Evolutionary conservation across 2,113 vertebrate species (phyloP), one percentile per base, ranked within the genome.

Genomic region (Lasiurus borealis): DNA sequence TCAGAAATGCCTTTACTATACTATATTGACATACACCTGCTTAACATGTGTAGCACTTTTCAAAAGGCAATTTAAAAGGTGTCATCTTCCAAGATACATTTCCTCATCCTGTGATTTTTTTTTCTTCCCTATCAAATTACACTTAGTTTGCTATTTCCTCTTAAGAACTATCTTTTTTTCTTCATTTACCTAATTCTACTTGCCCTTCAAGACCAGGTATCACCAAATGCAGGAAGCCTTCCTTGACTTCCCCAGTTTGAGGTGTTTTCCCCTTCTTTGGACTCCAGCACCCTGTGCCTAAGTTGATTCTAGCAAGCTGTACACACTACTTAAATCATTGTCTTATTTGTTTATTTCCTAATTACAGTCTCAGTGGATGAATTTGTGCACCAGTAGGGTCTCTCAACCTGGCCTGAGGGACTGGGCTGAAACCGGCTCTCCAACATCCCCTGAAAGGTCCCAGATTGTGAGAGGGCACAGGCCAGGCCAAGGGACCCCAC

Each of bases 1-100:
- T 91, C 68, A 86, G 23, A 57, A 66, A 50, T 91, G 11, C 8
- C 57, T 84, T 96, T 9, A 73, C n/a, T 48, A 73, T 25, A 78
- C 25, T 44, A 21, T 40, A 73, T 19, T 52, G 44, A 69, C 18
- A 71, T 50, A 50, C 0, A 48, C 1, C 76, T 77, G 48, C 10
- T 91, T 68, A 57, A 69, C 31, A 85, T 6, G 5, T 57, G 34
- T 75, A 89, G 64, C 16, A 44, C 23, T 94, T 91, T 71, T 83
- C 50, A 40, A 84, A 88, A 93, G 46, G n/a, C 66, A 96, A 29
- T 80, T 75, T 89, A 75, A 84, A 92, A 91, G 11, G 15, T 54
- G 11, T 54, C 40, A 95, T 68, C 71, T 82, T 92, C 52, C 9
- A 76, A 96, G 25, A 27, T 90, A 71, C 11, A 62, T 48, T 46